Conservation (phyloP, 1,140 invertebrate genomes). For the Hylaeus volcanicus region DNA sequence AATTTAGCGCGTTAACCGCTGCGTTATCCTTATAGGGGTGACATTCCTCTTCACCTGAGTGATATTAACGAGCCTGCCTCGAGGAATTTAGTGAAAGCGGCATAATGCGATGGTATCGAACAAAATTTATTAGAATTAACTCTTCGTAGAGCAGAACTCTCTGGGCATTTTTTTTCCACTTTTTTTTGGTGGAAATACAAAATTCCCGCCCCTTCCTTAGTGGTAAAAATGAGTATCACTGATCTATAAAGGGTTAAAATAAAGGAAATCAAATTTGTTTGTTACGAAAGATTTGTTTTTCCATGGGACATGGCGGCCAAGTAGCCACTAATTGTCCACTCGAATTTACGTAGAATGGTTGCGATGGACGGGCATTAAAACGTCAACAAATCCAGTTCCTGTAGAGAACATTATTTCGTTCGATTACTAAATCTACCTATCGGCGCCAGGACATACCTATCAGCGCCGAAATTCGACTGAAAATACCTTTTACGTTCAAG, state of each 20-base stretch:
- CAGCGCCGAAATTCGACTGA: background rate
- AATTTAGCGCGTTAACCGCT: slow-evolving; percentile 2
- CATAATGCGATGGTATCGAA: background rate
- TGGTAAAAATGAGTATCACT: no score
- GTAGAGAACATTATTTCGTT: background rate
- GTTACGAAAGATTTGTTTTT: no score
- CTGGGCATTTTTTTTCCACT: no score
- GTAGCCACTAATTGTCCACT: no score
- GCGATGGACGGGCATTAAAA: background rate
- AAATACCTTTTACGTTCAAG: slow-evolving; percentile 23
- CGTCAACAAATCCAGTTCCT: background rate
- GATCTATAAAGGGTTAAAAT: no score
- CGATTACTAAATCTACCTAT: slow-evolving; percentile 1
- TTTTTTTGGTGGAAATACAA: no score
- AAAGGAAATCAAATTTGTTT: no score
- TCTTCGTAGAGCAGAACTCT: no score
- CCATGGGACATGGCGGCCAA: no score
- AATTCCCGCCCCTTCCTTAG: no score
- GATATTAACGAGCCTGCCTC: background rate
- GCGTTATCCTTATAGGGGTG: slow-evolving; percentile 22
- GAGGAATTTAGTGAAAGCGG: background rate
- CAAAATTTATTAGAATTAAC: no score
- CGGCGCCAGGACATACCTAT: background rate
- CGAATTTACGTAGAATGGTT: no score
- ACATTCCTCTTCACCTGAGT: background rate